A percentile compares a stretch with the other conserved stretches of the same genome.
phyloP scores from a whole-genome alignment of 2,888 invertebrate genomes.

The Rotaria sp. region DNA sequence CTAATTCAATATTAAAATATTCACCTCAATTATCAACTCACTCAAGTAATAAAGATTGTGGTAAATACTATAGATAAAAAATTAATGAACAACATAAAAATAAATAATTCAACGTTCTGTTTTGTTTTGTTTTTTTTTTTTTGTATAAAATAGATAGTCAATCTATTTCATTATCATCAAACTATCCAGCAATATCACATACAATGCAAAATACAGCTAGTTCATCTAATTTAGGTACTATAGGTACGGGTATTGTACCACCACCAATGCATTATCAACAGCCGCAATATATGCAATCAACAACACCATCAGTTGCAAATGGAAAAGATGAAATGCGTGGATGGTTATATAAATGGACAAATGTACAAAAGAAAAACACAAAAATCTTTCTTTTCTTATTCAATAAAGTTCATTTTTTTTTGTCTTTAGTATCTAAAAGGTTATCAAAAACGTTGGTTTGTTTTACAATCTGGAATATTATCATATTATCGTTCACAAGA shows the following conservation, averaged over 20 bases:
- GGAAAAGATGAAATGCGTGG: slow-evolving; percentile 37
- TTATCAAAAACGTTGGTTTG: slow-evolving; percentile 97
- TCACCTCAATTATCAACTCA: neutral
- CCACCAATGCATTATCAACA: neutral
- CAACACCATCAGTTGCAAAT: neutral
- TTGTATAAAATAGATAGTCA: neutral
- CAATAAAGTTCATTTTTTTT: too few relatives aligned
- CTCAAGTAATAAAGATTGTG: neutral
- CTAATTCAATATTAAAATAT: neutral
- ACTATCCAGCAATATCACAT: neutral
- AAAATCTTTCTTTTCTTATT: too few relatives aligned
- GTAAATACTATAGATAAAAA: neutral
- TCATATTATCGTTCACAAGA: slow-evolving; percentile 74
- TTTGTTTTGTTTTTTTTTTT: neutral
- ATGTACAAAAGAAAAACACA: neutral
- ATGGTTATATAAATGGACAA: slow-evolving; percentile 40
- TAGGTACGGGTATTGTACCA: neutral
- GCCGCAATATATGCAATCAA: neutral
- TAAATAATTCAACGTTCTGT: too few relatives aligned
- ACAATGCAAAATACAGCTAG: neutral
- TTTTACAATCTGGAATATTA: slow-evolving; percentile 86
- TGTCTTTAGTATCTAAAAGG: slow-evolving; percentile 54
- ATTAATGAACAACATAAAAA: too few relatives aligned
- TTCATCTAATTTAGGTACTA: neutral
- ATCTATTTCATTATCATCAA: neutral